Conservation (phyloP, 1,140 invertebrate species). For the Lysiphlebus fabarum region DNA sequence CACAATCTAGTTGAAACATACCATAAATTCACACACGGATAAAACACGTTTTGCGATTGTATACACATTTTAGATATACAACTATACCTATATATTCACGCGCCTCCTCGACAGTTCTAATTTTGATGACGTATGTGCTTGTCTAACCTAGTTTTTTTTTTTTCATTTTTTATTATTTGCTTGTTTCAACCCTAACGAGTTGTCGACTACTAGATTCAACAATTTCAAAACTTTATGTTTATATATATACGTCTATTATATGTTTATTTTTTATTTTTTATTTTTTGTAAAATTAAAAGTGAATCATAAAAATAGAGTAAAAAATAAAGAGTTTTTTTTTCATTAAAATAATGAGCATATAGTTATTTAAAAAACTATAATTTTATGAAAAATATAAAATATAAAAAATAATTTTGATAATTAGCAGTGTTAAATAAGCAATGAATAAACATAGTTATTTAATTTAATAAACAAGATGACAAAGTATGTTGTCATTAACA, state of each 20-base stretch:
- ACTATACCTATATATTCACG: conserved; percentile 41
- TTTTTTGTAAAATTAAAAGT: not conserved
- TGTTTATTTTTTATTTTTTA: conserved; percentile 4
- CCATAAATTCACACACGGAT: conserved; percentile 40
- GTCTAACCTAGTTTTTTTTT: conserved; percentile 52
- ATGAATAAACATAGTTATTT: too few relatives aligned
- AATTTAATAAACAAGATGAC: too few relatives aligned
- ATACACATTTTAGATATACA: conserved; percentile 48
- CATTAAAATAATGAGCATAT: too few relatives aligned
- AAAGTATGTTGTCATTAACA: too few relatives aligned
- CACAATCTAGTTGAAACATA: conserved; percentile 38
- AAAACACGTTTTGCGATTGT: conserved; percentile 29
- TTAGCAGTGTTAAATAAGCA: too few relatives aligned
- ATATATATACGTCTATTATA: conserved; percentile 11
- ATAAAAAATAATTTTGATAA: too few relatives aligned
- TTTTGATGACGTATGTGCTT: conserved; percentile 53
- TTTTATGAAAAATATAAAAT: too few relatives aligned
- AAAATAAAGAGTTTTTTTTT: not conserved
- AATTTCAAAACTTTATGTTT: not conserved
- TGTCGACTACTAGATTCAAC: conserved; percentile 35
- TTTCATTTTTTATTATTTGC: too few relatives aligned
- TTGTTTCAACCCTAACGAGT: conserved; percentile 47
- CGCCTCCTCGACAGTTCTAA: conserved; percentile 37
- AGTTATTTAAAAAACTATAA: too few relatives aligned
- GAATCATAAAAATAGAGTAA: not conserved